Evolutionary conservation across 2,113 vertebrate species (phyloP).

Genomic region (Tachysurus vachellii): DNA sequence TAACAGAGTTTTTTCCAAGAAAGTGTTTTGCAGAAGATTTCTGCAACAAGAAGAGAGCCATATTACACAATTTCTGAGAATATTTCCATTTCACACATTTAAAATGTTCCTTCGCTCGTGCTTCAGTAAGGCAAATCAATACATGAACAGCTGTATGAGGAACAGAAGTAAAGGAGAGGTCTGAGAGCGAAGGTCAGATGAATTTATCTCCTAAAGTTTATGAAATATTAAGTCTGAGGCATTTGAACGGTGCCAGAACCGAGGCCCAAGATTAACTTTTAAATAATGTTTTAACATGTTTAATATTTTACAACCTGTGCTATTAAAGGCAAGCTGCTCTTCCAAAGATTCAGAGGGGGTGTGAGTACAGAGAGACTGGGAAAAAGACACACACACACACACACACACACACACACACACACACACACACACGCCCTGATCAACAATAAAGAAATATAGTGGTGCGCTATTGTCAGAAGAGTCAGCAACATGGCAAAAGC

Average conservation of each 20-base stretch:
- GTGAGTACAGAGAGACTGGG: background rate
- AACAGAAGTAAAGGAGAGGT: background rate
- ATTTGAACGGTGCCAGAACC: constrained; percentile 26
- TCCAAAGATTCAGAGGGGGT: constrained; percentile 28
- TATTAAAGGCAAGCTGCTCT: constrained; percentile 51
- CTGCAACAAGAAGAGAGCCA: background rate
- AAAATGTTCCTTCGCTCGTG: background rate
- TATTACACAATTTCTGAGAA: background rate
- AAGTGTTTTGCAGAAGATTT: background rate
- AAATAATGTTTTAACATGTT: constrained; percentile 55
- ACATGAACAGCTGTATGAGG: background rate
- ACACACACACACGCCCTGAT: background rate
- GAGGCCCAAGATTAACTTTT: constrained; percentile 49
- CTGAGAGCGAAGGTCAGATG: background rate
- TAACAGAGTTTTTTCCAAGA: background rate
- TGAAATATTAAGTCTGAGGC: constrained; percentile 51
- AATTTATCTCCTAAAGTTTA: constrained; percentile 28
- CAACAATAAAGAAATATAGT: background rate
- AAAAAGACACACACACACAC: background rate
- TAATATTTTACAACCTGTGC: constrained; percentile 50
- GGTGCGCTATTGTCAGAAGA: background rate
- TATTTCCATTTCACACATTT: background rate
- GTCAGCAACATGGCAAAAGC: background rate
- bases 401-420: too few relatives aligned
- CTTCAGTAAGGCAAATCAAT: background rate